Evolutionary conservation across 2,113 vertebrate genomes (phyloP).

Genomic region (Alethe diademata): DNA sequence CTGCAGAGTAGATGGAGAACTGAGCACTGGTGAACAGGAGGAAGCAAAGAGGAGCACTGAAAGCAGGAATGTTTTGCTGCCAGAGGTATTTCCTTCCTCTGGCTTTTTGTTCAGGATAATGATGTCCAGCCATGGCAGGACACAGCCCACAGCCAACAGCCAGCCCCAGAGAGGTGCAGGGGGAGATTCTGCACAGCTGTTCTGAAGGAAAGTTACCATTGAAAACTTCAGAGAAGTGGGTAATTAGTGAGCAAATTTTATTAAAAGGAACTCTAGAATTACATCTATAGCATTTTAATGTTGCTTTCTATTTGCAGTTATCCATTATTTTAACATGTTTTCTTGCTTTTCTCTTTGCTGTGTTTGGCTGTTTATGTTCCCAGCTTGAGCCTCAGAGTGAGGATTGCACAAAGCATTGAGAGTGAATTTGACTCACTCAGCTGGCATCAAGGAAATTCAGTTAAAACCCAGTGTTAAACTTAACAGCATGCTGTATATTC

Average conservation of each 20-base stretch:
- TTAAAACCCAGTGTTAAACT: background rate
- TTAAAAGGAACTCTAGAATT: background rate
- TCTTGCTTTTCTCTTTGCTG: background rate
- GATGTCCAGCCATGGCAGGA: background rate
- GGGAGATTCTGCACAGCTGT: background rate
- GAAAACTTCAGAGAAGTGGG: background rate
- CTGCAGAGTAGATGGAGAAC: background rate
- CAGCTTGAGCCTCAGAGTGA: background rate
- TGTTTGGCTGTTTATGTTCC: background rate
- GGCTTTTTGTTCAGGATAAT: background rate
- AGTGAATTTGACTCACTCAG: background rate
- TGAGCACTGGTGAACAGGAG: background rate
- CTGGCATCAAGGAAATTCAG: background rate
- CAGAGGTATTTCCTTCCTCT: slow-evolving; percentile 10
- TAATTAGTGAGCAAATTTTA: background rate
- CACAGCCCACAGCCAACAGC: background rate
- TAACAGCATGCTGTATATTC: background rate
- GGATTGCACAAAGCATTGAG: background rate
- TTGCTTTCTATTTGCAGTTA: background rate
- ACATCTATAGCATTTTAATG: background rate
- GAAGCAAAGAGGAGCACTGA: background rate
- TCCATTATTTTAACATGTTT: background rate
- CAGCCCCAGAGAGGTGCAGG: background rate
- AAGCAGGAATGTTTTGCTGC: background rate
- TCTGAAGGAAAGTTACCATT: background rate